Evolutionary conservation across 23 tunicate species (phyloP), one percentile per base, ranked within the genome.

Genomic region (Styela clava): DNA sequence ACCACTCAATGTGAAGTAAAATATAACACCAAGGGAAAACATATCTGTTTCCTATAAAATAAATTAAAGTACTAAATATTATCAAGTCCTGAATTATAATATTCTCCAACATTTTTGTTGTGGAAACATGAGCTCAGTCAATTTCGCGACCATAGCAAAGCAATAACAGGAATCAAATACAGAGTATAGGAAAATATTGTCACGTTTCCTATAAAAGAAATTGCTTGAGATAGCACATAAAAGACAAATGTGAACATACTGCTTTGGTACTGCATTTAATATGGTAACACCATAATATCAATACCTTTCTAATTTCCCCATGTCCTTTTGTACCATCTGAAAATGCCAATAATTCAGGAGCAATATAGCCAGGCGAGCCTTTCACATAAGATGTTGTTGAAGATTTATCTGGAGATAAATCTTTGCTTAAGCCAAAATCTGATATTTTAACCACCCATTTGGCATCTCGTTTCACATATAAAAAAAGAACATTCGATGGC

Each of bases 391-490:
- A 22, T 16, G 78, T 73, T 1, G 16, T 3, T 65, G 20, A 16
- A n/a, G 78, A n/a, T 73, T n/a, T 73, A 22, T 73, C 56, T 24
- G 1, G 26, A 16, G 52, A 18, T 16, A 73, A 20, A 16, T n/a
- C 16, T 35, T 73, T 73, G 78, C 78, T 73, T 22, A 73, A n/a
- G 26, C 78, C 78, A 73, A 73, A 73, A 2, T 73, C 78, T 16
- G 78, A 12, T 22, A 73, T 73, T 30, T 73, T 73, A 73, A 22
- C 52, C 12, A 30, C 18, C 78, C 78, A 73, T 18, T 30, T 24
- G 18, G 63, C 56, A 35, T 73, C 44, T 31, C 26, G 52, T 18
- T 76, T 31, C 32, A 23, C 65, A 52, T 33, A 22, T n/a, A 73
- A 16, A 19, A 73, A 0, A 64, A 73, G n/a, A 73, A 73, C 26